Evolutionary conservation across 2,888 invertebrate species (phyloP).

Genomic region (Tenthredo distinguenda): DNA sequence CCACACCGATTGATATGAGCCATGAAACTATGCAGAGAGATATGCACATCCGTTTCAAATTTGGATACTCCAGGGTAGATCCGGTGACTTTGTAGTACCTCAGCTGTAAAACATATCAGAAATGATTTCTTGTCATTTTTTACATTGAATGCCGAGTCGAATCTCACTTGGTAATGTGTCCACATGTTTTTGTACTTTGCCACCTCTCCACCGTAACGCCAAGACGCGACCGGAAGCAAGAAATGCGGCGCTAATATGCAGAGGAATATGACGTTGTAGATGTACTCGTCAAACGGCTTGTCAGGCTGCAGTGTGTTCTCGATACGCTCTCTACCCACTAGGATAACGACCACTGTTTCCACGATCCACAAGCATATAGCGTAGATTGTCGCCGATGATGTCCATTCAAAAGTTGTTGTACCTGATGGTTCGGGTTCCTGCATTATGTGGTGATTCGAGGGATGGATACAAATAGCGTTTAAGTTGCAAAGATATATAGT

Average conservation of each 20-base stretch:
- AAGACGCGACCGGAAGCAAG: slow-evolving; percentile 84
- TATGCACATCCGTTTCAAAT: slow-evolving; percentile 83
- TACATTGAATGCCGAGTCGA: neutral
- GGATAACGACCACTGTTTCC: slow-evolving; percentile 82
- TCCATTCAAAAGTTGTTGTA: slow-evolving; percentile 83
- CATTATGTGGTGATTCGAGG: neutral
- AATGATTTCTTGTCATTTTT: neutral
- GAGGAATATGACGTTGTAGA: slow-evolving; percentile 87
- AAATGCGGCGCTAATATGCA: slow-evolving; percentile 87
- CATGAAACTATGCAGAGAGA: slow-evolving; percentile 84
- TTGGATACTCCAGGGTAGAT: slow-evolving; percentile 84
- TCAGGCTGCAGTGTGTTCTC: slow-evolving; percentile 77
- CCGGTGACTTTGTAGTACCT: slow-evolving; percentile 83
- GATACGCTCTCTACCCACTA: slow-evolving; percentile 77
- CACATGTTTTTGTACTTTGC: slow-evolving; percentile 90
- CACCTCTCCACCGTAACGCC: slow-evolving; percentile 86
- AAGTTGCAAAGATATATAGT: neutral
- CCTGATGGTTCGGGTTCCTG: slow-evolving; percentile 55
- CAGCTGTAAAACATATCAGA: slow-evolving; percentile 76
- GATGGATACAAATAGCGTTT: neutral
- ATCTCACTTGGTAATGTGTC: slow-evolving; percentile 85
- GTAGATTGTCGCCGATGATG: slow-evolving; percentile 84
- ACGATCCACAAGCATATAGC: slow-evolving; percentile 83
- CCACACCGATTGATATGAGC: slow-evolving; percentile 83
- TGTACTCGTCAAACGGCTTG: slow-evolving; percentile 87